Evolutionary conservation across 2,888 invertebrate species (phyloP).

Genomic region (Hemithea aestivaria): DNA sequence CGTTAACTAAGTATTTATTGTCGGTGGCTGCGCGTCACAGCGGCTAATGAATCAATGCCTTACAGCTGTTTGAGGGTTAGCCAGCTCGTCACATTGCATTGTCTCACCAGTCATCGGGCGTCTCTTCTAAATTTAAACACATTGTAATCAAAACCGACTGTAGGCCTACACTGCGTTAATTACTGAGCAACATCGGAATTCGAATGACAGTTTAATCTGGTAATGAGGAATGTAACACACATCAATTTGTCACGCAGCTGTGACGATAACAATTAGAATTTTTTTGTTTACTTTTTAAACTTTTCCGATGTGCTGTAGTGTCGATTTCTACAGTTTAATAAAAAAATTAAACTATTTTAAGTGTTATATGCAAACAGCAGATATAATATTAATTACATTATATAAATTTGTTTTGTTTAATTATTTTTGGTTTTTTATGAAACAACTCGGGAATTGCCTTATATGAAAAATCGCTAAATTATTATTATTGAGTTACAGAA

Average conservation of each 20-base stretch:
- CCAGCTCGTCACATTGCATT: slow-evolving; percentile 42
- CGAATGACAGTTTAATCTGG: slow-evolving; percentile 13
- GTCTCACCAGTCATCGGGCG: slow-evolving; percentile 37
- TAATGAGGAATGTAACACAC: background rate
- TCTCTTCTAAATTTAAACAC: slow-evolving; percentile 10
- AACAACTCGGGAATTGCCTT: no score
- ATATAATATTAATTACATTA: no score
- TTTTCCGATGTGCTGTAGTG: no score
- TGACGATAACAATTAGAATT: no score
- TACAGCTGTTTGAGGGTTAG: slow-evolving; percentile 61
- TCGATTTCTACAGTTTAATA: no score
- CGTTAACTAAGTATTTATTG: background rate
- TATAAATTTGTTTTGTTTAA: no score
- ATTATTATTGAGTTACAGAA: no score
- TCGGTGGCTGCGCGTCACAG: slow-evolving; percentile 11
- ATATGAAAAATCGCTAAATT: no score
- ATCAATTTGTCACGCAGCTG: background rate
- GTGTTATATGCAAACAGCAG: no score
- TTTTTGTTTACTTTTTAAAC: no score
- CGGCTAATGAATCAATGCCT: slow-evolving; percentile 53
- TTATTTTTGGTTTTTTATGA: no score
- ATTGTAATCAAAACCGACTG: slow-evolving; percentile 53
- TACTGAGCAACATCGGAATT: slow-evolving; percentile 23
- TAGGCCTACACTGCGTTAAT: slow-evolving; percentile 43
- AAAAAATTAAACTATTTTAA: no score